Evolutionary conservation across 2,888 invertebrate genomes (phyloP), one percentile per base, ranked within the genome.

Genomic region (Megamerina dolium): DNA sequence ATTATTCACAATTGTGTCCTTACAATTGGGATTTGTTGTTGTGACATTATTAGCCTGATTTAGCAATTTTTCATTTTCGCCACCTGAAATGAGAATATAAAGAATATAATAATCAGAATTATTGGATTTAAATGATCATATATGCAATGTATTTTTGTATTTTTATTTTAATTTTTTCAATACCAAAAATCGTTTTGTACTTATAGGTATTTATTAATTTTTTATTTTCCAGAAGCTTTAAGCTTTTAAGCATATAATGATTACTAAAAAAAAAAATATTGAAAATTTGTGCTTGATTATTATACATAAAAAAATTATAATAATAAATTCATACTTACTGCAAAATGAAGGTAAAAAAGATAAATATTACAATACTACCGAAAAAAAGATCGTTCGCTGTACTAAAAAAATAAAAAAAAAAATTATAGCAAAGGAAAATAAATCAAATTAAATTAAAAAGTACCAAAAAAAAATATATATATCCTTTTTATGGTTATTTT

Each of bases 271-370:
- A 37, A 35, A 8, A 16, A 18, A 32, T 35, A 34, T 18, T 23
- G 17, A 48, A 41, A 29, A 47, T 46, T 41, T 41, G 43, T 49
- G 49, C 41, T 51, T 51, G 49, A 49, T 47, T 50, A 48, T 49
- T 50, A 49, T 46, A 36, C 38, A 14, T 21, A 32, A 32, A 27
- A 39, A 37, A 37, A 41, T 31, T 43, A 42, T 33, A 34, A 20
- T 45, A 31, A 33, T 41, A 23, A 18, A 23, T 31, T 34, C 41
- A 43, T 52, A 41, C 41, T 46, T 43, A 36, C 43, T 38, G 38
- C n/a, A 37, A 43, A 36, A 18, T 12, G 35, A 31, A 44, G 33
- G 27, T 20, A 29, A 30, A 17, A n/a, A n/a, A n/a, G n/a, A n/a
- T n/a, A n/a, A n/a, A n/a, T n/a, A n/a, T n/a, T n/a, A n/a, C n/a